These are phyloP conservation scores for Notechis scutatus DNA, from an alignment of 2,113 vertebrate genomes.

Conservation along the genomic window DNA sequence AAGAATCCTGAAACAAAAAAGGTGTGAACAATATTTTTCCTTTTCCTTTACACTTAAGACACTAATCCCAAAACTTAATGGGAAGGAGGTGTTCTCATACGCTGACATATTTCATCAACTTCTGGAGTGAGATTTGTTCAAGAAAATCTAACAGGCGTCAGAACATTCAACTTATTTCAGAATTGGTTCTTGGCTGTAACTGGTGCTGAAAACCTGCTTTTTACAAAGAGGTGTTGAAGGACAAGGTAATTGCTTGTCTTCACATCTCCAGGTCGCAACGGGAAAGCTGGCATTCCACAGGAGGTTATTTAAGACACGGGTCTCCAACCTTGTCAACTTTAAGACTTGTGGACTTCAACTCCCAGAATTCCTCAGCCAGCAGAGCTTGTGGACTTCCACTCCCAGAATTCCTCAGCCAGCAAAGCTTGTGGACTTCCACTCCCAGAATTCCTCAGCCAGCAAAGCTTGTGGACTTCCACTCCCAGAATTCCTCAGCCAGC, in stretches of 20 bases:
- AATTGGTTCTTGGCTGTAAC: neutral
- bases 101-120: neutral
- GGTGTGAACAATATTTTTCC: neutral
- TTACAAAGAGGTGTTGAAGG: neutral
- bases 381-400: too few species aligned
- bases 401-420: too few species aligned
- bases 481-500: too few species aligned
- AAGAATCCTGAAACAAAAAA: neutral
- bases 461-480: too few species aligned
- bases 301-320: neutral
- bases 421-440: too few species aligned
- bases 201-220: neutral
- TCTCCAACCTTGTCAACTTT: too few species aligned
- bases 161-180: neutral
- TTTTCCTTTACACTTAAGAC: neutral
- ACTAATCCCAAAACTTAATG: neutral
- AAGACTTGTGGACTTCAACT: too few species aligned
- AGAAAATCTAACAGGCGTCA: neutral
- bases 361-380: too few species aligned
- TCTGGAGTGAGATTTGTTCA: neutral
- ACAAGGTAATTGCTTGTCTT: neutral
- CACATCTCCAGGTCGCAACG: neutral
- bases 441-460: too few species aligned
- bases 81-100: neutral
- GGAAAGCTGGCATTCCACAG: neutral